Evolutionary conservation across 2,888 invertebrate species (phyloP).

Genomic region (Podotricha telesiphe): DNA sequence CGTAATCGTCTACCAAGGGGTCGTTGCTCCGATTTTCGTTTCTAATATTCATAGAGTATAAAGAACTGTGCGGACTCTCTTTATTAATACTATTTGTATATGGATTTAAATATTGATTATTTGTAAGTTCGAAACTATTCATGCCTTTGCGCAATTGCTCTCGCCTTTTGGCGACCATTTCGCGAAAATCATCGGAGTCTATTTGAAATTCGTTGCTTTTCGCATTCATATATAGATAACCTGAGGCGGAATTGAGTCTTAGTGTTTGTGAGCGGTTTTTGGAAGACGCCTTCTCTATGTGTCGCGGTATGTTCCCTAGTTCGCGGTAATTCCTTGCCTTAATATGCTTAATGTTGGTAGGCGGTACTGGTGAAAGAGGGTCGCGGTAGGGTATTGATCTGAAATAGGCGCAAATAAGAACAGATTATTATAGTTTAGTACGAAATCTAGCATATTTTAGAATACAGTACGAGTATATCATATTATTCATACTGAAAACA

Average conservation of each 20-base stretch:
- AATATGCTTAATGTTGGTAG: slow-evolving; percentile 71
- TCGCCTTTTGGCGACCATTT: slow-evolving; percentile 73
- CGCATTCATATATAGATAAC: slow-evolving; percentile 80
- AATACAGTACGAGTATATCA: too few species aligned
- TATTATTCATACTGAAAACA: too few species aligned
- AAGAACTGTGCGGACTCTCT: slow-evolving; percentile 67
- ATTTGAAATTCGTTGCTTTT: slow-evolving; percentile 76
- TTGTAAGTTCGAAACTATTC: slow-evolving; percentile 68
- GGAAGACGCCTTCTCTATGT: slow-evolving; percentile 72
- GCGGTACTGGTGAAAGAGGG: slow-evolving; percentile 69
- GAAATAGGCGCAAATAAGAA: slow-evolving; percentile 46
- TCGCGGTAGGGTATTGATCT: slow-evolving; percentile 73
- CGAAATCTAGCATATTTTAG: too few species aligned
- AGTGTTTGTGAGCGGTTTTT: slow-evolving; percentile 72
- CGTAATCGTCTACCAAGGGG: slow-evolving; percentile 76
- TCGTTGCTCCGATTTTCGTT: slow-evolving; percentile 75
- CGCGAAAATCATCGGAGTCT: slow-evolving; percentile 76
- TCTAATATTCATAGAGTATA: slow-evolving; percentile 71
- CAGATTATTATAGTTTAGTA: too few species aligned
- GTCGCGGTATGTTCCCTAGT: slow-evolving; percentile 67
- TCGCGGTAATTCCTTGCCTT: slow-evolving; percentile 67
- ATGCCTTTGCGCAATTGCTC: slow-evolving; percentile 74
- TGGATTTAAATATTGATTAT: slow-evolving; percentile 62
- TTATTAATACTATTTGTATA: slow-evolving; percentile 62
- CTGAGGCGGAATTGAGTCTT: slow-evolving; percentile 77